Percentiles rank a stretch among this genome's conserved stretches.
Conservation (phyloP, 1,140 invertebrate species). For the Diabrotica undecimpunctata region DNA sequence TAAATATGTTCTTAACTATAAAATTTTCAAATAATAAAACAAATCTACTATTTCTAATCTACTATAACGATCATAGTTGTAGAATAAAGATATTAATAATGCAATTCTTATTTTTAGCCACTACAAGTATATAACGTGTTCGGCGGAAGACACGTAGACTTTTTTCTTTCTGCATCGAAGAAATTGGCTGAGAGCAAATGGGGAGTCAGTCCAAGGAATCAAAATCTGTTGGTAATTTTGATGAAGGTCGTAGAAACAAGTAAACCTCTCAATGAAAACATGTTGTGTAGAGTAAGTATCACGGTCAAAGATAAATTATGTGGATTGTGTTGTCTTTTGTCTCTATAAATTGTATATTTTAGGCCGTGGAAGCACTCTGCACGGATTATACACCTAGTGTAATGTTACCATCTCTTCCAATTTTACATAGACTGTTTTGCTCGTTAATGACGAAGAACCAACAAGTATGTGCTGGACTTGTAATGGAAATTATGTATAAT, state of each 20-base stretch:
- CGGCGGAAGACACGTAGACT: no score
- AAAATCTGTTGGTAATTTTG: conserved; percentile 25
- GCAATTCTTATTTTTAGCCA: conserved; percentile 8
- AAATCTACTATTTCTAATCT: no score
- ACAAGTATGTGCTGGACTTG: conserved; percentile 9
- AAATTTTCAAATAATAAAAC: no score
- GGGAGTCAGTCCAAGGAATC: conserved; percentile 21
- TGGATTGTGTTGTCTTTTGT: no score
- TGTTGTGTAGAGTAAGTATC: conserved; percentile 14
- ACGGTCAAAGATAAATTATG: no score
- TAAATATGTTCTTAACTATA: no score
- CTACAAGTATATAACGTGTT: background rate
- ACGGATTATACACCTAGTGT: conserved; percentile 28
- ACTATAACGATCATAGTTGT: no score
- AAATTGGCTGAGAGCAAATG: conserved; percentile 19
- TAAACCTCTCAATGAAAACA: conserved; percentile 18
- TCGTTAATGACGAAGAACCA: conserved; percentile 17
- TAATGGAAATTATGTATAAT: conserved; percentile 28
- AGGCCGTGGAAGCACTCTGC: conserved; percentile 23
- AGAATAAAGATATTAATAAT: no score
- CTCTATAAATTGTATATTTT: background rate
- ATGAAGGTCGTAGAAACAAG: conserved; percentile 19
- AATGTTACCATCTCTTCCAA: conserved; percentile 23
- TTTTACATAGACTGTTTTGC: conserved; percentile 26
- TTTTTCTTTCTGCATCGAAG: no score